Base-by-base conservation (phyloP, 2,888 invertebrate species). In the Tipula vernalis region DNA sequence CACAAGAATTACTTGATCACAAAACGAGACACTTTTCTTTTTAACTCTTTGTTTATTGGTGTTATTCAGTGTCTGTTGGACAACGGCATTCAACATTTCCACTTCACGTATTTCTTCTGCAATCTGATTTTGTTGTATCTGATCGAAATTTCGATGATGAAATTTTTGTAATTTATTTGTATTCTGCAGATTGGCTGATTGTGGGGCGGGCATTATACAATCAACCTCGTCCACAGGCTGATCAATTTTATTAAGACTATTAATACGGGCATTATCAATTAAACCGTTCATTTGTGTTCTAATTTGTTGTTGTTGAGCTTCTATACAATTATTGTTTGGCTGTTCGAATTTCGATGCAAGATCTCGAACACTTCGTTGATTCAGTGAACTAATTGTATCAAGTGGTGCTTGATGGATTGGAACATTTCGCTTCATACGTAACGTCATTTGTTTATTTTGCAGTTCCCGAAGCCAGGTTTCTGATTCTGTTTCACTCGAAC, bases 11-110 rank as follows among this genome's bases (percentile, higher is more conserved):
- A 98, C 97, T 91, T 98, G 97, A 90, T 98, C 98, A 90, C 98
- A 98, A 91, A 98, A 98, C 0, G 98, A 98, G 4, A 98, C 98
- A 87, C 97, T 97, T 91, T 98, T 98, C 93, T 98, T 98, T 90
- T 97, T 97, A 87, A 92, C 87, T 57, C 88, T 88, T 12, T 88
- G 88, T 87, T 89, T 89, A 57, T 87, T 87, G 89, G 92, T 91
- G 91, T 93, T 90, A 91, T 93, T 91, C 90, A 93, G 88, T 1
- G 92, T 92, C 89, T 93, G 92, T 87, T 93, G 92, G 8, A 93
- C 92, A 88, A 92, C 92, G 1, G 92, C 92, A 88, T 92, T 93
- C n/a, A 93, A 89, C 91, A 93, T 91, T 89, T 93, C 93, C 41
- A 93, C 93, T 89, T 93, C 93, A 15, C 92, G 91, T 28, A 93